Conservation (phyloP, 2,888 invertebrate species). For the Agrotis puta region DNA sequence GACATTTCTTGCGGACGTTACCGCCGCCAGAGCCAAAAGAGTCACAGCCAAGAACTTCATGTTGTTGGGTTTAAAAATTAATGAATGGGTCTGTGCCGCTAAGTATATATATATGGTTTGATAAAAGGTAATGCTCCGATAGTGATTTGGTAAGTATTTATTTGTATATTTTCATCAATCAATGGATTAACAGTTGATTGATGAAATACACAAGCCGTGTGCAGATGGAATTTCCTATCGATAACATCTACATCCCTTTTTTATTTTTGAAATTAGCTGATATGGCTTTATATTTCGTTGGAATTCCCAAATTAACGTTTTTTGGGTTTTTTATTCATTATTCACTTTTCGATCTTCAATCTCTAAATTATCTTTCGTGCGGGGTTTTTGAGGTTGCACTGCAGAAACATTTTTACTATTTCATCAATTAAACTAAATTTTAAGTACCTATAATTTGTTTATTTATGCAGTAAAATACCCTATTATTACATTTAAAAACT, state of each 20-base stretch:
- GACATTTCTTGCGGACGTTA: conserved; percentile 46
- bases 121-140: background rate
- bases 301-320: background rate
- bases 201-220: background rate
- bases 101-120: conserved; percentile 1
- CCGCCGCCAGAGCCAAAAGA: conserved; percentile 52
- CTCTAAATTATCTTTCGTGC: too few species aligned
- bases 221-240: background rate
- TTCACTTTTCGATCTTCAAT: too few species aligned
- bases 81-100: background rate
- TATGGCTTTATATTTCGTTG: background rate
- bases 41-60: conserved; percentile 27
- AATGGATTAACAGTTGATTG: background rate
- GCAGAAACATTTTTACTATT: too few species aligned
- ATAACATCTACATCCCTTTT: background rate
- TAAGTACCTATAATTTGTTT: too few species aligned
- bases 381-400: too few species aligned
- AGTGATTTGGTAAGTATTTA: background rate
- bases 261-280: background rate
- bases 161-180: background rate
- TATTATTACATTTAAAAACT: too few species aligned
- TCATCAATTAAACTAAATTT: too few species aligned
- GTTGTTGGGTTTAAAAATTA: background rate
- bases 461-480: too few species aligned
- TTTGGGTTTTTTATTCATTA: background rate